These are phyloP conservation scores for Archips crataeganus DNA, from an alignment of 2,888 invertebrate genomes.

Conservation along the genomic window DNA sequence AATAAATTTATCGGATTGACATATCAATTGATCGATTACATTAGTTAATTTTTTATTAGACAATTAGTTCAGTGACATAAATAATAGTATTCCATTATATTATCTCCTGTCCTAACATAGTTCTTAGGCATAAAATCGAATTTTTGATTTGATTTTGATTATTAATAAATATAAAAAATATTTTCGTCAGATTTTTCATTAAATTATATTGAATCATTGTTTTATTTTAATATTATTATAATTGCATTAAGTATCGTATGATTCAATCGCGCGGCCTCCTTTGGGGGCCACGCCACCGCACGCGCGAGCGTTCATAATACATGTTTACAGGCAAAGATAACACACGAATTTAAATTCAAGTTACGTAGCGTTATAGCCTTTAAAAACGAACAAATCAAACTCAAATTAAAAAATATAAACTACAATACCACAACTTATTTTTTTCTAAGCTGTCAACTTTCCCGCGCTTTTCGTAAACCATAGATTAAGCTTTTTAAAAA, in stretches of 20 bases:
- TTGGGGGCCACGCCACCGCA: neutral
- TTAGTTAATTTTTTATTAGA: too few species aligned
- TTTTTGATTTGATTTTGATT: too few species aligned
- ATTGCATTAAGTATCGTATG: slow-evolving; percentile 11
- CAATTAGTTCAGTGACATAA: too few species aligned
- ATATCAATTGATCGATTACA: too few species aligned
- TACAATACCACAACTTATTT: neutral
- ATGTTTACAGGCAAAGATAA: slow-evolving; percentile 7
- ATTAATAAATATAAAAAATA: too few species aligned
- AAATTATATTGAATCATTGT: slow-evolving; percentile 4
- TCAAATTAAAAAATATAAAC: neutral
- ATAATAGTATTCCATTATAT: too few species aligned
- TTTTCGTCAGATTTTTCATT: neutral
- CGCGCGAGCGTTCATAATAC: neutral
- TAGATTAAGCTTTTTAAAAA: neutral
- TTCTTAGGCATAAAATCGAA: too few species aligned
- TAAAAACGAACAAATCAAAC: neutral
- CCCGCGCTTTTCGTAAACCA: neutral
- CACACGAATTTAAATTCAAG: slow-evolving; percentile 4
- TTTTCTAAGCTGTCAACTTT: neutral
- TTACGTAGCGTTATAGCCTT: neutral
- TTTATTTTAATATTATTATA: slow-evolving; percentile 12
- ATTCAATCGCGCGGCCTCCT: slow-evolving; percentile 8
- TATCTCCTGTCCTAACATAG: too few species aligned
- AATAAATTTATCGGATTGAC: too few species aligned